Base-by-base conservation (phyloP, 2,797 vertebrate genomes). In the Chiloscyllium punctatum region DNA sequence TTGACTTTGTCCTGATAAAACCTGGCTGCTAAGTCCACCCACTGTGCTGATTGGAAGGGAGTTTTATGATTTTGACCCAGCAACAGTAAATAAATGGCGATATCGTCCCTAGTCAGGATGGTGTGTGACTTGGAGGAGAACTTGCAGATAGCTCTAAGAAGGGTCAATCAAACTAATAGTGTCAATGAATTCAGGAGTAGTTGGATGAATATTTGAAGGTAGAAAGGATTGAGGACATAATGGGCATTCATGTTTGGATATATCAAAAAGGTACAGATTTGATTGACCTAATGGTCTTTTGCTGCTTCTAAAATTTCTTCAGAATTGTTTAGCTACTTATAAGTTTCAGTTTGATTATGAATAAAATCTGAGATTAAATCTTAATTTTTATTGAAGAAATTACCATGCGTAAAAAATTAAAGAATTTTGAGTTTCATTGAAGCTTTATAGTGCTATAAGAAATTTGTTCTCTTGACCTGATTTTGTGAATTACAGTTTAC, bases 271-370 rank as follows among this genome's bases (percentile, higher is more conserved):
- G 23, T 21, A 27, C 87, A 11, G 53, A 4, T 62, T 91, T n/a
- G 57, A 66, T 62, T 91, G 33, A n/a, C 57, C 33, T 68, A 57
- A n/a, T 91, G 30, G 87, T 13, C 57, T 90, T 33, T 66, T 68
- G 88, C 33, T 91, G 57, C 88, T 37, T 16, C 57, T 66, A 91
- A 62, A 91, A 18, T 37, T 66, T 91, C 57, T n/a, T 91, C 57
- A 91, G 57, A 18, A 91, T 91, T 91, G 30, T 66, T 66, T n/a
- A 27, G 18, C 88, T 66, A 33, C 57, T 91, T 68, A 91, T 66
- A 91, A 91, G 91, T 68, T 90, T 91, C 88, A 91, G 1, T 91
- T 18, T 68, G 57, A 91, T 68, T 91, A 91, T 57, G 57, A 91
- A 91, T 88, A 57, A 87, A 87, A 88, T 33, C 13, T 57, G 27